Evolutionary conservation across 2,113 vertebrate species (phyloP).

Genomic region (Fukomys damarensis): DNA sequence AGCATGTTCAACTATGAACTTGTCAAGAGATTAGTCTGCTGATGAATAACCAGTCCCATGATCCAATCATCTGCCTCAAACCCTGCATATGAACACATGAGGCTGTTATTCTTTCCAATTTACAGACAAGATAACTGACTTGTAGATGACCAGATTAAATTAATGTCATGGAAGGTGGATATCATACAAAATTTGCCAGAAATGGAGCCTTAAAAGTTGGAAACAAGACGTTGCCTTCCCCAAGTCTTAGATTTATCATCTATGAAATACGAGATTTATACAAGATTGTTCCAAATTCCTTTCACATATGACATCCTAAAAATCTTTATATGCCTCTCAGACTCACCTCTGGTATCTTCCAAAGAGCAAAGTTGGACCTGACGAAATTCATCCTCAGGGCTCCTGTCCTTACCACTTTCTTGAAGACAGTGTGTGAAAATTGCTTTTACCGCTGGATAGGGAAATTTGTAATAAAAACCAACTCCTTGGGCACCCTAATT

Average conservation of each 20-base stretch:
- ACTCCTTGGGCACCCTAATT: constrained; percentile 85
- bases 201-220: neutral
- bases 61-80: neutral
- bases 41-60: neutral
- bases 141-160: neutral
- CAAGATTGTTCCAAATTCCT: neutral
- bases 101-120: neutral
- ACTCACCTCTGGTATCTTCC: neutral
- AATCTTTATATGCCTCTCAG: neutral
- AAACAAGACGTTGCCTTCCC: neutral
- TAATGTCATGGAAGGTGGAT: neutral
- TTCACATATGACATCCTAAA: neutral
- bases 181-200: neutral
- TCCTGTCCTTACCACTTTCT: constrained; percentile 71
- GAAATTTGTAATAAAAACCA: constrained; percentile 85
- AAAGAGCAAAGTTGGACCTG: neutral
- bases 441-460: constrained; percentile 81
- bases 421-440: constrained; percentile 74
- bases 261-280: neutral
- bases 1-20: neutral
- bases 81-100: neutral
- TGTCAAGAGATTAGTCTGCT: neutral
- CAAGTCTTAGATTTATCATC: neutral
- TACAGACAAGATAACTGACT: neutral
- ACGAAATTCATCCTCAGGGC: neutral